Conservation (phyloP, 2,888 invertebrate species). For the Eulithis testata region DNA sequence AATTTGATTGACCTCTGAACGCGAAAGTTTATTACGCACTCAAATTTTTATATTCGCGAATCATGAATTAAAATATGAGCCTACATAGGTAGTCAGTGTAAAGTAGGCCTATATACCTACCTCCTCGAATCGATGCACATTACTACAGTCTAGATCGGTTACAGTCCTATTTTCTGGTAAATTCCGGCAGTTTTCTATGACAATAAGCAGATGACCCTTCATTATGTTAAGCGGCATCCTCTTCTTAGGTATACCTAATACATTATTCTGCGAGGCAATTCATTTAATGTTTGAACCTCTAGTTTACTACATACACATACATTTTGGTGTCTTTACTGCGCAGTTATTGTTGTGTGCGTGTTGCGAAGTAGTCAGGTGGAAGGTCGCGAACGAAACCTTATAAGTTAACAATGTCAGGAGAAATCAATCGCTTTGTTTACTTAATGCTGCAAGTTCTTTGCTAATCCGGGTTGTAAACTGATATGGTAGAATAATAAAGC, state of each 20-base stretch:
- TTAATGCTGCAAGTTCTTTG: constrained; percentile 33
- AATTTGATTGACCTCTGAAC: constrained; percentile 21
- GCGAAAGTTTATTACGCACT: constrained; percentile 6
- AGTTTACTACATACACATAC: background rate
- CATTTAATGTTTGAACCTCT: no score
- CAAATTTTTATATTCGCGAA: constrained; percentile 8
- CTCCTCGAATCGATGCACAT: no score
- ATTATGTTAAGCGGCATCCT: no score
- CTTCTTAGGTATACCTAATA: no score
- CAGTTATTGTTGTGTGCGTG: constrained; percentile 38
- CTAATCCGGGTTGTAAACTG: constrained; percentile 8
- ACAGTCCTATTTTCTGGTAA: no score
- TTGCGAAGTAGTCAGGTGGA: constrained; percentile 41
- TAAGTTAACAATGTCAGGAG: constrained; percentile 58
- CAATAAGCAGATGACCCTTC: no score
- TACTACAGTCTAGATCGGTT: no score
- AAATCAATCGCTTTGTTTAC: constrained; percentile 52
- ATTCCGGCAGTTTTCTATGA: no score
- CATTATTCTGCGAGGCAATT: no score
- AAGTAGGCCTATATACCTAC: no score
- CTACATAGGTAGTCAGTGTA: no score
- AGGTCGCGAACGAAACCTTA: constrained; percentile 62
- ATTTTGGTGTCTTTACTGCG: constrained; percentile 33
- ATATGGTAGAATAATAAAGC: background rate
- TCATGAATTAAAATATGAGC: no score